phyloP scores from a whole-genome alignment of 1,140 invertebrate species.

The Drosophila pectinifera region DNA sequence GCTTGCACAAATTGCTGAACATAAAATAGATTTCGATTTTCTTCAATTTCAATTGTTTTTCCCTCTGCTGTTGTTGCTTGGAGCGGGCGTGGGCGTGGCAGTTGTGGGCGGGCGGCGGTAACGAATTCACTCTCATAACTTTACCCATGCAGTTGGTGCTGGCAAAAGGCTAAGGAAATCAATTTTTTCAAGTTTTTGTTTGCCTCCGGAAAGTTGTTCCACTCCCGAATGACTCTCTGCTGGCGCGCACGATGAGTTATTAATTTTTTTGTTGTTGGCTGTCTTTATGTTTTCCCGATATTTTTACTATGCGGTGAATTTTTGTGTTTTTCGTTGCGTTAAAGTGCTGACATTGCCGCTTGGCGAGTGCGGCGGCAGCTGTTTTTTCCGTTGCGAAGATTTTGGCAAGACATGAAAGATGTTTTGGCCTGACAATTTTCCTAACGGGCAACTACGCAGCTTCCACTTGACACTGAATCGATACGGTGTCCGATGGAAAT shows the following conservation, averaged over 20 bases:
- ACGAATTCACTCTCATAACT: conserved; percentile 82
- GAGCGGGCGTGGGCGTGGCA: conserved; percentile 62
- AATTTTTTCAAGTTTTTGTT: conserved; percentile 36
- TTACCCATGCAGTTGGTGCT: conserved; percentile 75
- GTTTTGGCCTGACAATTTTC: conserved; percentile 56
- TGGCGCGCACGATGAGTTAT: conserved; percentile 11
- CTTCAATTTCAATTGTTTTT: conserved; percentile 71
- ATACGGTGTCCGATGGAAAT: conserved; percentile 20
- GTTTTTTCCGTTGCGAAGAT: conserved; percentile 58
- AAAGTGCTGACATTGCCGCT: conserved; percentile 63
- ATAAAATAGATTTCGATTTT: conserved; percentile 82
- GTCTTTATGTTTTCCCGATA: conserved; percentile 16
- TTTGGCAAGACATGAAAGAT: conserved; percentile 80
- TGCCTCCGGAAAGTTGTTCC: conserved; percentile 23
- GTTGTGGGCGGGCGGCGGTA: conserved; percentile 64
- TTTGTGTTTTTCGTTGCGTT: conserved; percentile 25
- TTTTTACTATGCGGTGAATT: conserved; percentile 22
- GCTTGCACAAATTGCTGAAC: conserved; percentile 82
- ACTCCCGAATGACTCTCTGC: conserved; percentile 21
- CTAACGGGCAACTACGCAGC: conserved; percentile 35
- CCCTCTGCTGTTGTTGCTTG: conserved; percentile 43
- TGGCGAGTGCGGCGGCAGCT: conserved; percentile 51
- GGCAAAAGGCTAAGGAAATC: conserved; percentile 47
- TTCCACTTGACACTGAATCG: conserved; percentile 22
- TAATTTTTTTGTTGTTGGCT: conserved; percentile 10